phyloP scores from a whole-genome alignment of 1,140 invertebrate genomes.

The Wasmannia auropunctata region DNA sequence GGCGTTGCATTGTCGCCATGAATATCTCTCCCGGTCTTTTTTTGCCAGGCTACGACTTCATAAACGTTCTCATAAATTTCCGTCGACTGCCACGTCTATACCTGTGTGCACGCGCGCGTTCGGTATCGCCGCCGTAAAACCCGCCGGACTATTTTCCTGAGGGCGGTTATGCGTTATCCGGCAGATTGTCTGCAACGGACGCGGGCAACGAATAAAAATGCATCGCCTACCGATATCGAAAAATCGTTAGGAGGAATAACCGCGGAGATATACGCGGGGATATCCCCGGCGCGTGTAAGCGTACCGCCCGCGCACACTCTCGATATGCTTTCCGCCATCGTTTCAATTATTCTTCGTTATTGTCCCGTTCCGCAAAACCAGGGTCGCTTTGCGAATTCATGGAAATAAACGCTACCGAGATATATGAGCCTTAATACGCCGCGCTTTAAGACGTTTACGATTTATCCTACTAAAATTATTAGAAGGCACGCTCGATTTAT shows the following conservation, averaged over 20 bases:
- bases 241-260: constrained; percentile 71
- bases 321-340: constrained; percentile 32
- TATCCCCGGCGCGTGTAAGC: constrained; percentile 29
- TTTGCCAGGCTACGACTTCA: constrained; percentile 61
- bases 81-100: constrained; percentile 10
- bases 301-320: neutral
- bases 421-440: neutral
- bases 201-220: constrained; percentile 68
- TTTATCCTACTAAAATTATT: neutral
- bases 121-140: constrained; percentile 58
- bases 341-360: constrained; percentile 70
- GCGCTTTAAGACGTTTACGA: neutral
- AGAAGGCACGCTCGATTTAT: neutral
- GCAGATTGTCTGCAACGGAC: constrained; percentile 70
- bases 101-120: neutral
- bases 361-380: constrained; percentile 37
- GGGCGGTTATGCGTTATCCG: constrained; percentile 70
- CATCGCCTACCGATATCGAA: constrained; percentile 72
- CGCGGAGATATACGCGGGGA: constrained; percentile 56
- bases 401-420: constrained; percentile 18
- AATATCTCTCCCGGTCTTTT: constrained; percentile 47
- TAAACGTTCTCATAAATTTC: constrained; percentile 75
- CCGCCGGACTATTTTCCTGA: constrained; percentile 62
- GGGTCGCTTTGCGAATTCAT: constrained; percentile 57
- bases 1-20: constrained; percentile 58